phyloP scores from a whole-genome alignment of 1,140 invertebrate genomes.

The Bombus pascuorum region DNA sequence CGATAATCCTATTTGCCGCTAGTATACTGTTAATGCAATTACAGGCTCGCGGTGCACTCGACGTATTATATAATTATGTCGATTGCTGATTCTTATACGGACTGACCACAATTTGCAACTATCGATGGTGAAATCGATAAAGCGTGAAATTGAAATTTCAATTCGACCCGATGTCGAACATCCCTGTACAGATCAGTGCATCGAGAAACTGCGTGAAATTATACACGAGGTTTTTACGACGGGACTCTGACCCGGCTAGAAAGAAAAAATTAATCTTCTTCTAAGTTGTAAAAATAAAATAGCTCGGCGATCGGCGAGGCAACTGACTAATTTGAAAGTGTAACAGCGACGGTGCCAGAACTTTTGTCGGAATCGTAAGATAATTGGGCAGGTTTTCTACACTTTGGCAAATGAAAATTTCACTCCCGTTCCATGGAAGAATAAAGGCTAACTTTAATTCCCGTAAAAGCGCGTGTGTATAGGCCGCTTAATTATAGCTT shows the following conservation, averaged over 20 bases:
- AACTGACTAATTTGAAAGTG: not conserved
- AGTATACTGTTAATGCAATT: not conserved
- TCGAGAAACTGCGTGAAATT: not conserved
- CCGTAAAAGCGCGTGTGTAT: no score
- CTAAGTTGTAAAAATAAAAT: not conserved
- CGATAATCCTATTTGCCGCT: conserved; percentile 13
- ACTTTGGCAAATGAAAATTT: conserved; percentile 8
- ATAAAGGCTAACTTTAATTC: not conserved
- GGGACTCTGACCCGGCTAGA: not conserved
- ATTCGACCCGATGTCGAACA: not conserved
- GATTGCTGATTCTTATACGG: conserved; percentile 8
- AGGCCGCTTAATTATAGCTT: not conserved
- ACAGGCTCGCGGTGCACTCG: not conserved
- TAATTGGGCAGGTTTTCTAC: not conserved
- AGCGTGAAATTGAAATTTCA: conserved; percentile 48
- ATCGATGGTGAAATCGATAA: conserved; percentile 23
- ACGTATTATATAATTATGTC: conserved; percentile 33
- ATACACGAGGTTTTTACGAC: not conserved
- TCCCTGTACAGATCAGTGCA: not conserved
- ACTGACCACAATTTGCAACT: not conserved
- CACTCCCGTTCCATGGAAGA: not conserved
- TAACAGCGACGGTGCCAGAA: not conserved
- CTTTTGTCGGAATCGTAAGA: not conserved
- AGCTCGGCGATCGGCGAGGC: not conserved
- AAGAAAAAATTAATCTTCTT: not conserved